These are phyloP conservation scores for Palloptera scutellata DNA, from an alignment of 2,888 invertebrate genomes.

Conservation along the genomic window DNA sequence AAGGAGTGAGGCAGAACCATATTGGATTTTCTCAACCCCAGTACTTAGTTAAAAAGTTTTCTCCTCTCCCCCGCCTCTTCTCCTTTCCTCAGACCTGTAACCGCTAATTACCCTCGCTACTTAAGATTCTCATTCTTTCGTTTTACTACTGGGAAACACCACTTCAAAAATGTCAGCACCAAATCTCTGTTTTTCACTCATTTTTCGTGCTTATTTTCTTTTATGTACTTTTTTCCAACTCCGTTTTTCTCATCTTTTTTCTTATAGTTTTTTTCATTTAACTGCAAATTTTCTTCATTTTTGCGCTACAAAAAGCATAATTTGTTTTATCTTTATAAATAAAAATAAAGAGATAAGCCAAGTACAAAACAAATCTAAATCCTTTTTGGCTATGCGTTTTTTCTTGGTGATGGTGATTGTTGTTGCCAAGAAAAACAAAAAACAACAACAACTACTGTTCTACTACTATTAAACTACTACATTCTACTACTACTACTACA, in stretches of 20 bases:
- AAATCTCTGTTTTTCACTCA: slow-evolving; percentile 30
- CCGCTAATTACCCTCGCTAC: background rate
- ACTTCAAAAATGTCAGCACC: slow-evolving; percentile 40
- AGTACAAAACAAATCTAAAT: slow-evolving; percentile 31
- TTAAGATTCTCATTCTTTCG: slow-evolving; percentile 6
- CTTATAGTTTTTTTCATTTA: too few species aligned
- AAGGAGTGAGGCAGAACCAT: too few species aligned
- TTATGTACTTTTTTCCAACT: background rate
- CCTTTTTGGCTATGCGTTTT: slow-evolving; percentile 24
- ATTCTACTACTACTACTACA: too few species aligned
- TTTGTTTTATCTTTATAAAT: slow-evolving; percentile 39
- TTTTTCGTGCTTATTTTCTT: slow-evolving; percentile 3
- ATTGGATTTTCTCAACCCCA: too few species aligned
- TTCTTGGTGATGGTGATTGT: too few species aligned
- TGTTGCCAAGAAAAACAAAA: too few species aligned
- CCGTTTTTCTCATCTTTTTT: slow-evolving; percentile 21
- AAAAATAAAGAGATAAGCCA: slow-evolving; percentile 38
- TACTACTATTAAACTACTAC: too few species aligned
- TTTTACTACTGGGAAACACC: slow-evolving; percentile 21
- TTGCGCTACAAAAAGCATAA: slow-evolving; percentile 24
- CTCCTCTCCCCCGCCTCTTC: too few species aligned
- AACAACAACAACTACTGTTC: too few species aligned
- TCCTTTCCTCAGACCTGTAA: too few species aligned
- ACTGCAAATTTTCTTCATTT: slow-evolving; percentile 10
- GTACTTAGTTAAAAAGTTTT: too few species aligned